phyloP scores from a whole-genome alignment of 2,888 invertebrate species.

The Eulithis prunata region DNA sequence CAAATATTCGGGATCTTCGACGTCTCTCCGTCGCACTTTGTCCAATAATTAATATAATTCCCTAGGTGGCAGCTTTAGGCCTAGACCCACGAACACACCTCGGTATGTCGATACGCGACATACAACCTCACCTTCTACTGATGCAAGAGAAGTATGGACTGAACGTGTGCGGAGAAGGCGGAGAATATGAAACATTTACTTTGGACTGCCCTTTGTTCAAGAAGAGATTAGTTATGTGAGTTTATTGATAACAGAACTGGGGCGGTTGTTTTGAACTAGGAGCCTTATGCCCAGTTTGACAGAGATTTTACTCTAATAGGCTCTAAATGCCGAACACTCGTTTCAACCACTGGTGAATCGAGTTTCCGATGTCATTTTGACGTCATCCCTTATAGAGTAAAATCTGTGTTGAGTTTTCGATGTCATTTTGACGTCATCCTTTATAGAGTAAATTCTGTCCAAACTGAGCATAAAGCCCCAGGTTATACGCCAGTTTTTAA shows the following conservation, averaged over 20 bases:
- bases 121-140: constrained; percentile 93
- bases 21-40: neutral
- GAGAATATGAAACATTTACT: constrained; percentile 99
- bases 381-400: no score
- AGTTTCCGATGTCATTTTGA: no score
- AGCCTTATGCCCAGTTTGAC: no score
- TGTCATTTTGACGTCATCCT: no score
- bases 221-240: constrained; percentile 95
- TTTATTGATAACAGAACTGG: neutral
- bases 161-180: constrained; percentile 99
- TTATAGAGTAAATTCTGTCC: no score
- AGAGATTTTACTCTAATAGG: no score
- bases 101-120: constrained; percentile 92
- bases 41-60: neutral
- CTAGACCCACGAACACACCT: constrained; percentile 94
- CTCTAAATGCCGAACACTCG: no score
- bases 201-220: constrained; percentile 98
- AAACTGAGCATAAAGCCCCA: no score
- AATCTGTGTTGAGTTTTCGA: no score
- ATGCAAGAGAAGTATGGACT: constrained; percentile 97
- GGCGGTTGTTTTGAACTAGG: no score
- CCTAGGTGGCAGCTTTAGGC: constrained; percentile 92
- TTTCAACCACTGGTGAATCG: no score
- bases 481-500: no score
- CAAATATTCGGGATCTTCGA: neutral